Percentiles rank a stretch among this genome's conserved stretches.
Conservation (phyloP, 1,140 invertebrate genomes). For the Colletes latitarsis region DNA sequence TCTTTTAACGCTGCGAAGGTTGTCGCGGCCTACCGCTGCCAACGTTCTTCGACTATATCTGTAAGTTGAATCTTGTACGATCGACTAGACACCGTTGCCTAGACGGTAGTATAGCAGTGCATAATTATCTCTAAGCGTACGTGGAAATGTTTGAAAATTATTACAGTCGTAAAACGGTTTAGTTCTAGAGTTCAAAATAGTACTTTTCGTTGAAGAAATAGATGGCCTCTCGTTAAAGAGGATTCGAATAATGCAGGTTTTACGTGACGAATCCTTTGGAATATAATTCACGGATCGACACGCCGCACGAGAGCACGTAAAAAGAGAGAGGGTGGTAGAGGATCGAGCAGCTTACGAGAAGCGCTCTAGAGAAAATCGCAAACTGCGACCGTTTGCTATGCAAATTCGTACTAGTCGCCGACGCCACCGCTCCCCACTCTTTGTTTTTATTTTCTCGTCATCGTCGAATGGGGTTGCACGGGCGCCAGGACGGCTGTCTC, state of each 20-base stretch:
- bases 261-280: not conserved
- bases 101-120: too few relatives aligned
- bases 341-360: conserved; percentile 8
- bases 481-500: conserved; percentile 55
- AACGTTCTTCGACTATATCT: too few relatives aligned
- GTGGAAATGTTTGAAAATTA: too few relatives aligned
- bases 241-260: not conserved
- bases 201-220: not conserved
- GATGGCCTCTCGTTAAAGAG: not conserved
- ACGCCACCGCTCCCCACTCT: not conserved
- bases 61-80: too few relatives aligned
- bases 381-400: not conserved
- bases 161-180: too few relatives aligned
- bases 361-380: not conserved
- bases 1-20: not conserved
- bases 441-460: conserved; percentile 38
- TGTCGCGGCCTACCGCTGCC: too few relatives aligned
- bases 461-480: conserved; percentile 45
- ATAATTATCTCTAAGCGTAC: too few relatives aligned
- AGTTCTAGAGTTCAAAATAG: not conserved
- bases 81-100: too few relatives aligned
- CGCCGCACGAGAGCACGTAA: not conserved
- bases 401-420: conserved; percentile 8
- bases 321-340: not conserved
- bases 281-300: not conserved